These are phyloP conservation scores for Oceanodroma tethys DNA, from an alignment of 2,113 vertebrate species.

Conservation along the genomic window DNA sequence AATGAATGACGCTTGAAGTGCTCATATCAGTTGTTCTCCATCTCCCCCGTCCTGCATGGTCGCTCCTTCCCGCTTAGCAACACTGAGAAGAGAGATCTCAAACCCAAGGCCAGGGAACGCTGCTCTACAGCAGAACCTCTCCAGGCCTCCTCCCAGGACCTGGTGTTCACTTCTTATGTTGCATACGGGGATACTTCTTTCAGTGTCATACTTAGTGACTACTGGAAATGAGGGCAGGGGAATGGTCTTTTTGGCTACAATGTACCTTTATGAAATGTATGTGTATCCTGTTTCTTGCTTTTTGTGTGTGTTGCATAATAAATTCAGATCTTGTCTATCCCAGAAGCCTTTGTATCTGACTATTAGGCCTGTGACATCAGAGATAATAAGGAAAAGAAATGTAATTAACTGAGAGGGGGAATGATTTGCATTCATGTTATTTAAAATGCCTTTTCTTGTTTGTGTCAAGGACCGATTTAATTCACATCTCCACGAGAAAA, in stretches of 20 bases:
- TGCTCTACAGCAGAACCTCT: not conserved
- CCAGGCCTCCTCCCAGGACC: not conserved
- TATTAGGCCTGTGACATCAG: not conserved
- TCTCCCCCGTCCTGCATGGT: not conserved
- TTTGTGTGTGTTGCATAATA: not conserved
- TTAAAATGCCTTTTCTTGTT: conserved; percentile 15
- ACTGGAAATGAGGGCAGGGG: not conserved
- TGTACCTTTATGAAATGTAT: not conserved
- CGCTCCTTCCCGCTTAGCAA: not conserved
- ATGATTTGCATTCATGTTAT: not conserved
- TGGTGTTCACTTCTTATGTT: not conserved
- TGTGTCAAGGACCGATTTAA: conserved; percentile 15
- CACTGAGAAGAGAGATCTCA: not conserved
- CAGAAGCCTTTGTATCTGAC: not conserved
- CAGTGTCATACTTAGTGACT: not conserved
- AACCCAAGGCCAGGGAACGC: not conserved
- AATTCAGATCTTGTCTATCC: not conserved
- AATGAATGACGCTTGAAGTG: not conserved
- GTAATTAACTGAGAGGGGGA: conserved; percentile 13
- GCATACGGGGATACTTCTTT: not conserved
- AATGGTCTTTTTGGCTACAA: not conserved
- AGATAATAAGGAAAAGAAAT: not conserved
- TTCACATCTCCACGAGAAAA: not conserved
- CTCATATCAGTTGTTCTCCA: not conserved
- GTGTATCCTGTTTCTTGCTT: not conserved